Evolutionary conservation across 2,888 invertebrate genomes (phyloP), one percentile per base, ranked within the genome.

Genomic region (Cheilosia vernalis): DNA sequence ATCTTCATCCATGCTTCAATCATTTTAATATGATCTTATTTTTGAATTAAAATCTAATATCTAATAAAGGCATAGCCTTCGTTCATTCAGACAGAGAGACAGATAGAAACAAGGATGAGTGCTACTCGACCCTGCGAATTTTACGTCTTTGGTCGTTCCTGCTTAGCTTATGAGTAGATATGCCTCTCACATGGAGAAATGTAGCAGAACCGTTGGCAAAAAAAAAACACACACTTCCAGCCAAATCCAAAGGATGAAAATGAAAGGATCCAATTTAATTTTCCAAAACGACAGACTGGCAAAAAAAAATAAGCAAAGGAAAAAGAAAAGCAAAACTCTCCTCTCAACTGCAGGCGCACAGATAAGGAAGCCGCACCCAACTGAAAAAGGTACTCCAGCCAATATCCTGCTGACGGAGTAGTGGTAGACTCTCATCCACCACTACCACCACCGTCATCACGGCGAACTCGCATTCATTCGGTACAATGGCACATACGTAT

Each of bases 211-310:
- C 67, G 17, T 61, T 42, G 17, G 53, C 61, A 27, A 27, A 27
- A 27, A 61, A 44, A 56, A 40, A 53, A 47, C 10, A 7, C 19
- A 2, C 17, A 24, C 17, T 0, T 0, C 10, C 19, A 9, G 0
- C 19, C 13, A 24, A 37, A 27, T 10, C 47, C 51, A 73, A 55
- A 67, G 55, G 67, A 83, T 67, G 80, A 80, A 80, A 84, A 76
- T 69, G 74, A 85, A 85, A 85, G 79, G 81, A 85, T 81, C 81
- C 69, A 80, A 85, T 85, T 76, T 84, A 84, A 80, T 80, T 84
- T 84, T 70, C 64, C 60, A 55, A 79, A 73, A 74, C 55, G 67
- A 56, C 61, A 83, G 61, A 67, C 83, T 44, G 55, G 27, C 30
- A 15, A 47, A 37, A 37, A 55, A 30, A 30, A 37, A 55, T 9